Evolutionary conservation across 2,113 vertebrate species (phyloP), one percentile per base, ranked within the genome.

Genomic region (Nyctibius bracteatus): DNA sequence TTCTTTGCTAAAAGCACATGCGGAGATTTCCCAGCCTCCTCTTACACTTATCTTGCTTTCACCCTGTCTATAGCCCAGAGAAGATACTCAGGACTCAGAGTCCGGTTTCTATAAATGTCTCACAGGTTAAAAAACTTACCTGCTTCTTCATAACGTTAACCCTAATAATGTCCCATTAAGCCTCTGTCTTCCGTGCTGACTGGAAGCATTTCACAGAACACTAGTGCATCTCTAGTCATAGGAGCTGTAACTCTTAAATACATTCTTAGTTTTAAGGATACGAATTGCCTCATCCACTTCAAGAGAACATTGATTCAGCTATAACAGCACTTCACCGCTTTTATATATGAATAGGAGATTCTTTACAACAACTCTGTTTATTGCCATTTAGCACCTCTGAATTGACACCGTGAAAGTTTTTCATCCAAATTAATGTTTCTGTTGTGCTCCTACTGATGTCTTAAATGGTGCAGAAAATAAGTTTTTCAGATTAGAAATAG

Each of bases 371-470:
- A 63, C 47, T 81, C 87, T 78, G 28, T 41, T 77, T 92, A 31
- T 58, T 90, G 68, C 92, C 67, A 96, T 87, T 96, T 94, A 94
- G 63, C 83, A 95, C 33, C n/a, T 94, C 88, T 75, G 84, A 96
- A 80, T 84, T 74, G 75, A 86, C 81, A 85, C 61, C 75, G 28
- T 77, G 30, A n/a, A 94, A 71, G 59, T 11, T 68, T 92, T 66
- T 94, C 51, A 77, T 96, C 96, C 82, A 94, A 90, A 94, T 93
- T 94, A 88, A 73, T 68, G 39, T 90, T 96, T 87, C 68, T 93
- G 14, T 85, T 96, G 70, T 92, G 35, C 70, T 91, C 57, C 86
- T 81, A 82, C 71, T 92, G 67, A 66, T 80, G 83, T 94, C n/a
- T 88, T 88, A 71, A 90, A 74, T 94, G 66, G 58, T 68, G 77